Conservation (phyloP, 2,888 invertebrate species). For the Dermolepida albohirtum region DNA sequence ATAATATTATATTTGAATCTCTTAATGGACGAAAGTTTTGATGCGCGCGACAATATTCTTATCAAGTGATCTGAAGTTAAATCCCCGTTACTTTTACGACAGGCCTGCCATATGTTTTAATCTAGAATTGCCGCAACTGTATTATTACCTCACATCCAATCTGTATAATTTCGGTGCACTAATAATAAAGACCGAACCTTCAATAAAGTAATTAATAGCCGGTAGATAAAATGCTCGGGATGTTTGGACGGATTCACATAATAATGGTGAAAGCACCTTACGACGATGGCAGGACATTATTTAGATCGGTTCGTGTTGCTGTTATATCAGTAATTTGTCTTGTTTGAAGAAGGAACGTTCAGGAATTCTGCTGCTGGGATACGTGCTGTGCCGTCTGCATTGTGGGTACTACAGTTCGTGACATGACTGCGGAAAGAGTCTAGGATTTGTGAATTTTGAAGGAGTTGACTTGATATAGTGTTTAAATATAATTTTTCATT, state of each 20-base stretch:
- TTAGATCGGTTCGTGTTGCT: conserved; percentile 10
- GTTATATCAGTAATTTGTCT: conserved; percentile 17
- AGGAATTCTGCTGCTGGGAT: conserved; percentile 18
- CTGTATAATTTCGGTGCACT: too few species aligned
- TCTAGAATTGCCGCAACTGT: neutral
- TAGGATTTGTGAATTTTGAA: too few species aligned
- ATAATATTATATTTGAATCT: too few species aligned
- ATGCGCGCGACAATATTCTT: too few species aligned
- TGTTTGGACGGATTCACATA: conserved; percentile 2
- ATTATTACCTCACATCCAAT: neutral
- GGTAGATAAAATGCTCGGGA: conserved; percentile 11
- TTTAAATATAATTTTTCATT: too few species aligned
- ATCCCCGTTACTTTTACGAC: too few species aligned
- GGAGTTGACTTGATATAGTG: too few species aligned
- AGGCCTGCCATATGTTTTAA: neutral
- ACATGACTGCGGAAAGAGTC: too few species aligned
- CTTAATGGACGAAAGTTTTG: too few species aligned
- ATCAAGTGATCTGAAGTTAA: too few species aligned
- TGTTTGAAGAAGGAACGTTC: conserved; percentile 23
- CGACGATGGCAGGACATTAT: neutral
- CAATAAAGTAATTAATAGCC: conserved; percentile 28
- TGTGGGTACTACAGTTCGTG: too few species aligned
- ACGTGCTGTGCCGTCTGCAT: conserved; percentile 7
- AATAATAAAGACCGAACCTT: neutral
- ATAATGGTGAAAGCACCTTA: neutral